Base-by-base conservation (phyloP, 2,797 vertebrate genomes). In the Syngnathus acus region DNA sequence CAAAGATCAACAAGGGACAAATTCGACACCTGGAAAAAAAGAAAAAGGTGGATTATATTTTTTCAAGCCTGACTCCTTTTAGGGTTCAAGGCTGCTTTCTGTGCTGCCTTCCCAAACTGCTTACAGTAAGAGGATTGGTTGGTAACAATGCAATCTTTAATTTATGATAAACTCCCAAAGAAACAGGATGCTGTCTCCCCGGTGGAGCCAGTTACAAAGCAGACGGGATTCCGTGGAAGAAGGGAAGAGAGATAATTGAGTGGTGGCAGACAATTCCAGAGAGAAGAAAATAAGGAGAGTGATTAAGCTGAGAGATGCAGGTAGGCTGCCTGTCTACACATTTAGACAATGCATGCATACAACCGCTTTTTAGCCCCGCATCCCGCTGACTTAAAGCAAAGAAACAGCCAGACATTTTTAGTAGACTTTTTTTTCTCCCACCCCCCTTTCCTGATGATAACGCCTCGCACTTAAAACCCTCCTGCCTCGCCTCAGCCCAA, bases 121-220 rank as follows among this genome's bases (percentile, higher is more conserved):
- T 92, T 90, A 90, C 77, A 78, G 84, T 90, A 92, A 92, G 91
- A 92, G 91, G 90, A 92, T 90, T 92, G 89, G 85, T 89, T 71
- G 84, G 84, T 86, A 91, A 91, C 89, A 91, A 91, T 90, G 83
- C 80, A 86, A 89, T 86, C 87, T 89, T 88, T 91, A 90, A 92
- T 91, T 91, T 90, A 90, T 89, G 90, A 92, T 92, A 89, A 90
- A 89, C 88, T 88, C 82, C 71, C 62, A 73, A 79, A 66, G 66
- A 83, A 86, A 86, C 63, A 78, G 79, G 84, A 78, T 81, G 84
- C 68, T 60, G 60, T 78, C 71, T 86, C 72, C 76, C 79, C 65
- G 71, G 78, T 68, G 79, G 80, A 80, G 68, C 77, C 80, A 77
- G 79, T 82, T 77, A 79, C 73, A 78, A 76, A 73, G 79, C 73